Conservation (phyloP, 2,797 vertebrate species). For the Microcaecilia unicolor region DNA sequence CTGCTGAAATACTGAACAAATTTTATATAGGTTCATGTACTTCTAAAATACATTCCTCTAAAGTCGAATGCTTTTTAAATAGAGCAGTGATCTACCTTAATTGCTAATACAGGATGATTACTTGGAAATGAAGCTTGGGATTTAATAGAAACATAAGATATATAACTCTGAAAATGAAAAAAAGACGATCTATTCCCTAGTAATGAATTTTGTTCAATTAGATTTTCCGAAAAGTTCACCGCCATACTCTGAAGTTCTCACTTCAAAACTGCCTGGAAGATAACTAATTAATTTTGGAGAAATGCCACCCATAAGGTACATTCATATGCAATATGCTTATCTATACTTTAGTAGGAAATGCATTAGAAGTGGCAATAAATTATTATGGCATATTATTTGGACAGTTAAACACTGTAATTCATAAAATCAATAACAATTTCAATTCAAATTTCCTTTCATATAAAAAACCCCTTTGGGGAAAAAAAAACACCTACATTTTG, state of each 20-base stretch:
- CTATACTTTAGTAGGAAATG: not conserved
- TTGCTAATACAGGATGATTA: not conserved
- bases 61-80: not conserved
- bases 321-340: not conserved
- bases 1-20: not conserved
- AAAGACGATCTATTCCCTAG: not conserved
- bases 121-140: not conserved
- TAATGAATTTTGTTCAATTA: not conserved
- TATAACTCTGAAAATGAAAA: slow-evolving; percentile 1
- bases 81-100: not conserved
- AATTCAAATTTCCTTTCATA: too few species aligned
- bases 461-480: too few species aligned
- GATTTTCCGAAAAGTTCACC: not conserved
- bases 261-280: not conserved
- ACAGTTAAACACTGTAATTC: too few species aligned
- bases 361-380: not conserved
- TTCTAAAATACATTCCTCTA: not conserved
- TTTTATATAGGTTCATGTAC: not conserved
- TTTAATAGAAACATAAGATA: not conserved
- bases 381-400: not conserved
- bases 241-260: not conserved
- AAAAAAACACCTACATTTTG: not conserved
- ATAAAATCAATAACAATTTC: too few species aligned
- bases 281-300: slow-evolving; percentile 1
- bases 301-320: not conserved